Percentiles rank a stretch among this genome's conserved stretches.
These are phyloP conservation scores for Crotalus tigris DNA, from an alignment of 2,113 vertebrate genomes.

Conservation along the genomic window DNA sequence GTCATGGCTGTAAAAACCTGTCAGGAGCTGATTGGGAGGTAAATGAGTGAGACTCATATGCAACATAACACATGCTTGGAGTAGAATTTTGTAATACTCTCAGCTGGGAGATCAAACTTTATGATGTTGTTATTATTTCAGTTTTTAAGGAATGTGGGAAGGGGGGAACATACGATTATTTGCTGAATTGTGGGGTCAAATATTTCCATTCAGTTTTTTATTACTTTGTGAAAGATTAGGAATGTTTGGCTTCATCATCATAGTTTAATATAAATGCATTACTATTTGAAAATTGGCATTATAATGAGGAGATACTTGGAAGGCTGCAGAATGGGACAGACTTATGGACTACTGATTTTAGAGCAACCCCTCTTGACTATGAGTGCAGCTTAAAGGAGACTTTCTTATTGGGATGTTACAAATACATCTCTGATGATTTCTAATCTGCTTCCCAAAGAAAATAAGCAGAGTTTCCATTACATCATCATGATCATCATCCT, in stretches of 20 bases:
- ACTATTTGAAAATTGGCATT: background rate
- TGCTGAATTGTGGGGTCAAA: background rate
- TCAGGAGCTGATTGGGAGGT: conserved; percentile 75
- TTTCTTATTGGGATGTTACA: background rate
- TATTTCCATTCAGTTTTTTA: background rate
- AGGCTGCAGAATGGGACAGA: background rate
- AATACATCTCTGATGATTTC: background rate
- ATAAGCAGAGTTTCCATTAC: background rate
- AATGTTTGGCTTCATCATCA: background rate
- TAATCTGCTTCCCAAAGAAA: background rate
- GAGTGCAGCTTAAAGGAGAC: background rate
- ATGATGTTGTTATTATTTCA: background rate
- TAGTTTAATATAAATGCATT: background rate
- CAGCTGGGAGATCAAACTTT: background rate
- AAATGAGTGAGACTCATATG: conserved; percentile 4
- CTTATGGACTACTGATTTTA: background rate
- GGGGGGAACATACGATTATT: background rate
- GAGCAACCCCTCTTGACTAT: background rate
- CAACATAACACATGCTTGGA: background rate
- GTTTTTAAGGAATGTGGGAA: background rate
- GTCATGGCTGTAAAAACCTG: conserved; percentile 78
- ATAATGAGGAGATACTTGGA: background rate
- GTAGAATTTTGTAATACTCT: background rate
- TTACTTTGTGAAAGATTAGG: background rate
- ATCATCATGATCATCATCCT: background rate